phyloP scores from a whole-genome alignment of 1,140 invertebrate species.

The Drosophila tropicalis region DNA sequence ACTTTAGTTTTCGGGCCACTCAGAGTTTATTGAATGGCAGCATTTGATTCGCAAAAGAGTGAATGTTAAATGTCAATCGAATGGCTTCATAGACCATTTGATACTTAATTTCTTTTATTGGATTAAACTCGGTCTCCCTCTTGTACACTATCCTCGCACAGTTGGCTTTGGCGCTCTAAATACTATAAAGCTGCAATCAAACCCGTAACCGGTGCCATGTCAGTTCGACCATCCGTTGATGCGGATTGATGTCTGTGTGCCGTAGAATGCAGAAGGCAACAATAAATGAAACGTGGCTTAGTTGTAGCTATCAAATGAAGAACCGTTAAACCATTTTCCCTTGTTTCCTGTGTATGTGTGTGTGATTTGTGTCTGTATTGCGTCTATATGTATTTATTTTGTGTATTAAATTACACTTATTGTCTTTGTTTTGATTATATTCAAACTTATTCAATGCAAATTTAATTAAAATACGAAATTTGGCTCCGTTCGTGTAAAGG shows the following conservation, averaged over 20 bases:
- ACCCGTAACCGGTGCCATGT: conserved; percentile 30
- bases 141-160: conserved; percentile 42
- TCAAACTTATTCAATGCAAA: neutral
- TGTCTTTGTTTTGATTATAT: conserved; percentile 28
- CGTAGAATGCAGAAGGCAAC: conserved; percentile 13
- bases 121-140: conserved; percentile 54
- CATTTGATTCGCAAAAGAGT: conserved; percentile 43
- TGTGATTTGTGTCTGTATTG: neutral
- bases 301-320: conserved; percentile 2
- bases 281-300: conserved; percentile 22
- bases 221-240: conserved; percentile 34
- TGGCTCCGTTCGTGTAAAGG: neutral
- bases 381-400: neutral
- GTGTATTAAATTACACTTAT: conserved; percentile 22
- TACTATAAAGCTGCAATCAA: conserved; percentile 61
- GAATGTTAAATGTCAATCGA: conserved; percentile 32
- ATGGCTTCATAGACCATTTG: conserved; percentile 70
- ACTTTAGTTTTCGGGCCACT: conserved; percentile 6
- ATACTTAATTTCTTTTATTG: conserved; percentile 79
- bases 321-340: neutral
- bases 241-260: conserved; percentile 54
- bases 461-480: conserved; percentile 20
- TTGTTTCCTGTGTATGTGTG: neutral
- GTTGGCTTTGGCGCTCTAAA: conserved; percentile 14
- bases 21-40: conserved; percentile 30